Evolutionary conservation across 1,140 invertebrate genomes (phyloP), one percentile per base, ranked within the genome.

Genomic region (Diachasmimorpha longicaudata): DNA sequence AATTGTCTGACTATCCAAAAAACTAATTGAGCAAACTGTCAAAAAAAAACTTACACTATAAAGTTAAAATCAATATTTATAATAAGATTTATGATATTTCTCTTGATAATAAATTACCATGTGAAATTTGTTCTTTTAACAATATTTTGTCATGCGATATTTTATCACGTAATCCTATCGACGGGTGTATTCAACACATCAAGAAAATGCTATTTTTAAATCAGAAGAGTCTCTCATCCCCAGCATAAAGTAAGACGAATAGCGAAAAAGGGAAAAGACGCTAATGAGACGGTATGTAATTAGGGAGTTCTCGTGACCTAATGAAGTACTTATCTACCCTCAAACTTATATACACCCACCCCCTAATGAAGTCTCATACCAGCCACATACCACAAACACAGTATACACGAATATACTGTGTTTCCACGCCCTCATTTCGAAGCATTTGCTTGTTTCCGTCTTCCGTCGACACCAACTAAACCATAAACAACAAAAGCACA

Each of bases 271-370:
- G 42, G 44, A 76, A 44, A 19, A 74, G 58, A 84, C 82, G 86
- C 86, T 89, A 89, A 89, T 88, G 86, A 89, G 88, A 80, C 86
- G 85, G 84, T 87, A 85, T 88, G 87, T 88, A 89, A 89, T 88
- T 89, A 89, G 87, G 87, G 81, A 87, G 86, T 86, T 88, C 87
- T 88, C 86, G 87, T 86, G 86, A 85, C 82, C 87, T 88, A 89
- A 89, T 89, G 88, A 88, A 89, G 87, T 86, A 85, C 88, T 88
- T 88, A 88, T 85, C 85, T 85, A 84, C 82, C 83, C 87, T 21
- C 3, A 36, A 16, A 8, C 14, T 31, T 68, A 68, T 39, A 37
- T 68, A 6, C 31, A 83, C 80, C 81, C 80, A 6, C 3, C 78
- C 76, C 76, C 78, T 71, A 74, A 72, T 73, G 74, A n/a, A 73